Conservation (phyloP, 1,140 invertebrate genomes). For the Solen grandis region DNA sequence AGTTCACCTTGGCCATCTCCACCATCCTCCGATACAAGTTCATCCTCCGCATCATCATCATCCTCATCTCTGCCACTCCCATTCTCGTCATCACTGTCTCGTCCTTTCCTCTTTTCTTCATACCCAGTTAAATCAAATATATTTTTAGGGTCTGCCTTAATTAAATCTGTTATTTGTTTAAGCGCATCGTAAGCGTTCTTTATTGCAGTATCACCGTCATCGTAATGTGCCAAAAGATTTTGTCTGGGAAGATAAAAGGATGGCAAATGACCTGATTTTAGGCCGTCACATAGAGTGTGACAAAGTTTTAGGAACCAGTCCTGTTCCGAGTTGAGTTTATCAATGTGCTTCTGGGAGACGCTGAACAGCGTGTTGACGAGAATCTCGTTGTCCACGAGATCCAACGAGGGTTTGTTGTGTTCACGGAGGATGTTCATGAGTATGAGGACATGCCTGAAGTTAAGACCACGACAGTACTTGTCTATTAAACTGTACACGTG, state of each 20-base stretch:
- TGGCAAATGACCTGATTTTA: slow-evolving; percentile 25
- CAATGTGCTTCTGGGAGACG: slow-evolving; percentile 44
- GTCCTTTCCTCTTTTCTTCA: background rate
- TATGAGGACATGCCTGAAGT: slow-evolving; percentile 37
- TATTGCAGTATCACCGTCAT: background rate
- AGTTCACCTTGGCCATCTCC: background rate
- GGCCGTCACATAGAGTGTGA: slow-evolving; percentile 14
- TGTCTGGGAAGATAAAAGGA: slow-evolving; percentile 35
- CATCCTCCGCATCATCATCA: background rate
- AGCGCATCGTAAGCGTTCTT: slow-evolving; percentile 1
- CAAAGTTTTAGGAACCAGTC: slow-evolving; percentile 26
- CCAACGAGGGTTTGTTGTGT: background rate
- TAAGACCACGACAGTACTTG: slow-evolving; percentile 40
- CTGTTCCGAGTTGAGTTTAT: slow-evolving; percentile 7
- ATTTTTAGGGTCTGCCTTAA: background rate
- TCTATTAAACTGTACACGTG: slow-evolving; percentile 49
- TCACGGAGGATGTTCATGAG: slow-evolving; percentile 39
- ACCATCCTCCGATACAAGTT: background rate
- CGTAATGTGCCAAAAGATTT: slow-evolving; percentile 34
- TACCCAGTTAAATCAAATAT: slow-evolving; percentile 17
- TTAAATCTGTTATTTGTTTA: background rate
- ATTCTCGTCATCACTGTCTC: background rate
- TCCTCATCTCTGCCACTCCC: background rate
- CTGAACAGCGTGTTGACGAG: slow-evolving; percentile 42
- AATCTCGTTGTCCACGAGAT: slow-evolving; percentile 36